Evolutionary conservation across 2,113 vertebrate species (phyloP).

Genomic region (Aplodontia rufa): DNA sequence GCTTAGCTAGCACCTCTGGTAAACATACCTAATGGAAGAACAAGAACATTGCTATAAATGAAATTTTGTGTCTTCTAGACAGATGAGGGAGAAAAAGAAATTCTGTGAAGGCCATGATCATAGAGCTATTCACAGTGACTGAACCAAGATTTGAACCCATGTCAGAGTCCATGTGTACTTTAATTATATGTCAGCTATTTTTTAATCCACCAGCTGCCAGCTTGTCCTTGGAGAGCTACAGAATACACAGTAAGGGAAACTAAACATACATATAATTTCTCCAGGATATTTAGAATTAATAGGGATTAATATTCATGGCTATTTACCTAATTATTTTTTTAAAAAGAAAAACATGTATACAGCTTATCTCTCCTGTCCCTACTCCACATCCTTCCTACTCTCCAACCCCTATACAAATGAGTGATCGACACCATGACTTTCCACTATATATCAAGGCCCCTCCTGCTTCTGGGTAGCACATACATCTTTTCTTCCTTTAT

Average conservation of each 20-base stretch:
- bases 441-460: fast-evolving
- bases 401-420: neutral
- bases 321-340: neutral
- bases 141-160: neutral
- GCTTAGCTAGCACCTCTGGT: neutral
- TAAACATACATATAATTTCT: neutral
- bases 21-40: neutral
- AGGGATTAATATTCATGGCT: neutral
- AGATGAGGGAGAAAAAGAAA: neutral
- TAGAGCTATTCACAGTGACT: neutral
- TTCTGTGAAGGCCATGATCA: neutral
- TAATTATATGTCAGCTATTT: neutral
- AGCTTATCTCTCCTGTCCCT: neutral
- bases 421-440: neutral
- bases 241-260: neutral
- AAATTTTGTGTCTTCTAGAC: neutral
- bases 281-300: neutral
- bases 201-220: neutral
- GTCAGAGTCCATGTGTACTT: neutral
- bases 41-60: neutral
- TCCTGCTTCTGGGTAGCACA: neutral
- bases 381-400: neutral
- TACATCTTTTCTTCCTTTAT: neutral
- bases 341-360: neutral
- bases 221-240: neutral